These are phyloP conservation scores for Botia kubotai DNA, from an alignment of 2,797 vertebrate species.

Conservation along the genomic window DNA sequence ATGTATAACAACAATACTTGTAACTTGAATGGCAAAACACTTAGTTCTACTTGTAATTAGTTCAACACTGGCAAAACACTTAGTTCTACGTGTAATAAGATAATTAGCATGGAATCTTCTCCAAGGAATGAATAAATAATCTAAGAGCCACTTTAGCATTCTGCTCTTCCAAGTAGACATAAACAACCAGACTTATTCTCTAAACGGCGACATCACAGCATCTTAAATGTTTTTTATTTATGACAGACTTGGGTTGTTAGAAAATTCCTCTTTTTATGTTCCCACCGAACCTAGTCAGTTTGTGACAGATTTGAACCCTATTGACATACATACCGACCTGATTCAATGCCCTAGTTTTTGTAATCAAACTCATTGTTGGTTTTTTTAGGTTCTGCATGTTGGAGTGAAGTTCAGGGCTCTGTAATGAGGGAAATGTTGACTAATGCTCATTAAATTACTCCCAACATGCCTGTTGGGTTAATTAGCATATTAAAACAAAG, in stretches of 20 bases:
- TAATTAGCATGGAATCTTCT: background rate
- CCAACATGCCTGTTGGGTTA: constrained; percentile 65
- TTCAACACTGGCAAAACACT: background rate
- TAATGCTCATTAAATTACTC: constrained; percentile 67
- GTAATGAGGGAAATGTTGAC: constrained; percentile 64
- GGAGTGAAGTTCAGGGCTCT: constrained; percentile 45
- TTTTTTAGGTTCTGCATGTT: constrained; percentile 38
- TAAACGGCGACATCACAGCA: background rate
- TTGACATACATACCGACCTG: background rate
- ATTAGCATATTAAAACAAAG: constrained; percentile 64
- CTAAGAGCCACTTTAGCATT: background rate
- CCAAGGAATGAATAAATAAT: background rate
- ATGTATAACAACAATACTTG: background rate
- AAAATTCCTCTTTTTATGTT: background rate
- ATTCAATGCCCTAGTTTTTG: constrained; percentile 28
- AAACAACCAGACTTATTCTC: background rate
- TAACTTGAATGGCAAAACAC: no score
- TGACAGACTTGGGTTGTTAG: background rate
- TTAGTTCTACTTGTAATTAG: no score
- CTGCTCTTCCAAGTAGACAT: background rate
- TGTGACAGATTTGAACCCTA: background rate
- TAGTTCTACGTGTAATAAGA: background rate
- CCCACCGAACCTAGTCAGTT: background rate
- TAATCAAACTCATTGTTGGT: constrained; percentile 27
- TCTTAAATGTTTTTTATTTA: background rate